Conservation (phyloP, 2,888 invertebrate genomes). For the Tubulanus polymorphus region DNA sequence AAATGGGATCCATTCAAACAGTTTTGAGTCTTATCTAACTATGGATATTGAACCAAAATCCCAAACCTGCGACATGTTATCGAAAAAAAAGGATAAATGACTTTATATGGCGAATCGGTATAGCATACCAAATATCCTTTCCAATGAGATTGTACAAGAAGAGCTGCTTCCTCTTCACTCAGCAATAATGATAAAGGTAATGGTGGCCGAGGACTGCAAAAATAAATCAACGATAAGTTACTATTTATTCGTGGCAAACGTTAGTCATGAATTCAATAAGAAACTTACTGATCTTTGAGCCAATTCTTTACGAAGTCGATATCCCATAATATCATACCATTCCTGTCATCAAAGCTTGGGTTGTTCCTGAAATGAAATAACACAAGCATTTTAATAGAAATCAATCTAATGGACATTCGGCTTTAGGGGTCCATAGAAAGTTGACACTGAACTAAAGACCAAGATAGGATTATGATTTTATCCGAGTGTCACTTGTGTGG, state of each 20-base stretch:
- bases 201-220: constrained; percentile 48
- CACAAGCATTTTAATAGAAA: too few species aligned
- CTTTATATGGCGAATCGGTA: background rate
- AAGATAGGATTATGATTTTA: too few species aligned
- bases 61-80: too few species aligned
- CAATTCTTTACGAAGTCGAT: constrained; percentile 48
- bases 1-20: too few species aligned
- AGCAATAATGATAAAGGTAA: constrained; percentile 50
- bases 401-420: too few species aligned
- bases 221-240: background rate
- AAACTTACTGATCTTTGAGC: constrained; percentile 47
- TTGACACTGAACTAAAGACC: too few species aligned
- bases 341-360: constrained; percentile 25
- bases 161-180: constrained; percentile 51
- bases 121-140: constrained; percentile 46
- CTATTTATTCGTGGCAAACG: background rate
- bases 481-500: too few species aligned
- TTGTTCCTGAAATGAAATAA: constrained; percentile 29
- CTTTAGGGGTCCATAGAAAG: too few species aligned
- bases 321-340: constrained; percentile 31
- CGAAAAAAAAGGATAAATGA: background rate
- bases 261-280: background rate
- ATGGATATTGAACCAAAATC: too few species aligned
- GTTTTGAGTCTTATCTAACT: too few species aligned
- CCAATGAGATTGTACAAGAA: constrained; percentile 50